Evolutionary conservation across 2,888 invertebrate species (phyloP), one percentile per base, ranked within the genome.

Genomic region (Hyposoter dolosus): DNA sequence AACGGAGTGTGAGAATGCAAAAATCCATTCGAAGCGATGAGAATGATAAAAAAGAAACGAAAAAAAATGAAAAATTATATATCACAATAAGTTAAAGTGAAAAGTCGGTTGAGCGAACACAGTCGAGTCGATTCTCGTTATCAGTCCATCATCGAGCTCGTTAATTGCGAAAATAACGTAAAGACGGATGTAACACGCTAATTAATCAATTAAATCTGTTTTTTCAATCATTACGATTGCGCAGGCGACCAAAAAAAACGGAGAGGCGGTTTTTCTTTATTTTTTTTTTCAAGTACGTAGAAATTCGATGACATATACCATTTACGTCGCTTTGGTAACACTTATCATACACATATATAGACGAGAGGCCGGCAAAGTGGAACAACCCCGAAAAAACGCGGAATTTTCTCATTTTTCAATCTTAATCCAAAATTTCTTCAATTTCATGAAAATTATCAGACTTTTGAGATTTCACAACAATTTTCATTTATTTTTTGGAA

Each of bases 101-200:
- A 76, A 85, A 80, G 80, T 88, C 77, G 87, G 87, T 89, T 88
- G 89, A 89, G 88, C 89, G 86, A 82, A 79, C 85, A 60, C 71
- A 83, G 76, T 68, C 63, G 76, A 53, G 75, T 81, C 87, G 84
- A 87, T 82, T 60, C 66, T 71, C 63, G 53, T 84, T 76, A 82
- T 88, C 88, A 84, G 84, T 87, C 75, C 69, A 82, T 87, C 47
- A 71, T 84, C 87, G 84, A 84, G 66, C 32, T 87, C 76, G 65
- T 75, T 50, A 66, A 83, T 63, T 45, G 77, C 77, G 66, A 72
- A 66, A 47, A 19, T 53, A 35, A 66, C 56, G 32, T 82, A 69
- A 63, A 53, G n/a, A 60, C 65, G 63, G 60, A 65, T 81, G 10
- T 43, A 56, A 63, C 40, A 50, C 10, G 65, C 50, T 81, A 74